These are phyloP conservation scores for Nixonia krombeini DNA, from an alignment of 1,140 invertebrate species.

Conservation along the genomic window DNA sequence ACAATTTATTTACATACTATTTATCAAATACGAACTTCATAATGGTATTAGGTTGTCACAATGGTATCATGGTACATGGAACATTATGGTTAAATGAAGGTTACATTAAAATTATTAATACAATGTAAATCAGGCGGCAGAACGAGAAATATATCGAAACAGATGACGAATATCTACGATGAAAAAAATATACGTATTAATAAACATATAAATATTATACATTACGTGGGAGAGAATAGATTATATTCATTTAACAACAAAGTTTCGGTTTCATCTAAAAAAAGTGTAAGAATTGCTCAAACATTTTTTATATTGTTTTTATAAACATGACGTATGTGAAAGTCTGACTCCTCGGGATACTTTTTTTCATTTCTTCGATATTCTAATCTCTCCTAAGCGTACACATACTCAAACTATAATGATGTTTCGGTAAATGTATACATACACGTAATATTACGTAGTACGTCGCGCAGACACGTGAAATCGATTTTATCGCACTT, in stretches of 20 bases:
- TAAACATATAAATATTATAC: conserved; percentile 42
- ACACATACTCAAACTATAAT: conserved; percentile 45
- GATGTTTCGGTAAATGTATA: conserved; percentile 45
- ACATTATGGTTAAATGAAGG: conserved; percentile 23
- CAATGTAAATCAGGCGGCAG: conserved; percentile 3
- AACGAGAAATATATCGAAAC: conserved; percentile 37
- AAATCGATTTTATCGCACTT: conserved; percentile 45
- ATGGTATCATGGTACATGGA: conserved; percentile 26
- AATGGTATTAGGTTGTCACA: conserved; percentile 24
- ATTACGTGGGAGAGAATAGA: conserved; percentile 41
- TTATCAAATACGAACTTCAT: conserved; percentile 12
- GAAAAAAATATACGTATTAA: conserved; percentile 42
- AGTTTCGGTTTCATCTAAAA: conserved; percentile 21
- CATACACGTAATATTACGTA: conserved; percentile 35
- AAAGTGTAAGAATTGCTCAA: conserved; percentile 45
- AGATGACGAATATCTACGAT: conserved; percentile 32
- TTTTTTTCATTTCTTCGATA: conserved; percentile 23
- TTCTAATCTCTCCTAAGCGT: conserved; percentile 42
- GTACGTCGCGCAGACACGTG: conserved; percentile 33
- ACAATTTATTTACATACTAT: no score
- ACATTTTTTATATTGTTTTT: conserved; percentile 40
- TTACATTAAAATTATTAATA: conserved; percentile 17
- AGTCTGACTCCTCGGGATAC: conserved; percentile 1
- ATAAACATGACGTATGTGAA: conserved; percentile 14
- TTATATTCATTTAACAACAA: conserved; percentile 15